These are phyloP conservation scores for Drosophila gaucha DNA, from an alignment of 2,888 invertebrate species.

Conservation along the genomic window DNA sequence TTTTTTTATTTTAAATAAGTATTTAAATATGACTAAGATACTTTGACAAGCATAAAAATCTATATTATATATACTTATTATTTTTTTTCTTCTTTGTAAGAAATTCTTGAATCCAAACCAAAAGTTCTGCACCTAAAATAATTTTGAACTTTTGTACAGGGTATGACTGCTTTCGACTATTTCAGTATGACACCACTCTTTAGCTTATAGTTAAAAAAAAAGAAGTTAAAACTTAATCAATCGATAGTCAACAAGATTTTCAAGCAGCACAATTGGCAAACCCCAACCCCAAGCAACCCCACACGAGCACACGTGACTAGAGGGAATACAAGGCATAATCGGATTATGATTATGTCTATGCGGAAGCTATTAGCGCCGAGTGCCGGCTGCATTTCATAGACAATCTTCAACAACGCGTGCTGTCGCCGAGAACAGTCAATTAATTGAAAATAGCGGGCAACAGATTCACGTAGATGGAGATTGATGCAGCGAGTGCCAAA, in stretches of 20 bases:
- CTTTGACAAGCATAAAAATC: too few relatives aligned
- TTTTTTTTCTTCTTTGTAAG: too few relatives aligned
- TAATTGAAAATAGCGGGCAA: constrained; percentile 57
- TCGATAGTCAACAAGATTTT: constrained; percentile 58
- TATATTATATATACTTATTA: too few relatives aligned
- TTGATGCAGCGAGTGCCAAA: constrained; percentile 55
- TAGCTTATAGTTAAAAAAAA: constrained; percentile 20
- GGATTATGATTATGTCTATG: constrained; percentile 70
- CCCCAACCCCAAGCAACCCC: not conserved
- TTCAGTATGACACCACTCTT: not conserved
- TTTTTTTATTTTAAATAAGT: too few relatives aligned
- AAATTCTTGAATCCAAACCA: too few relatives aligned
- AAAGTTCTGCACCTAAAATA: too few relatives aligned
- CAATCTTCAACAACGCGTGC: not conserved
- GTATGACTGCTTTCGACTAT: not conserved
- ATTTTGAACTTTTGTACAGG: not conserved
- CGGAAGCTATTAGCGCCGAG: constrained; percentile 52
- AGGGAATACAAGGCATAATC: constrained; percentile 48
- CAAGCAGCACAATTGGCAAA: constrained; percentile 15
- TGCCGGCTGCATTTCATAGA: constrained; percentile 13
- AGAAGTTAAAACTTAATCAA: constrained; percentile 58
- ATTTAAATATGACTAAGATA: too few relatives aligned
- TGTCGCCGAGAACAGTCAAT: constrained; percentile 52
- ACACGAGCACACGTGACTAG: constrained; percentile 27
- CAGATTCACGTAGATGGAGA: constrained; percentile 50